Evolutionary conservation across 2,113 vertebrate genomes (phyloP).

Genomic region (Hypomesus transpacificus): DNA sequence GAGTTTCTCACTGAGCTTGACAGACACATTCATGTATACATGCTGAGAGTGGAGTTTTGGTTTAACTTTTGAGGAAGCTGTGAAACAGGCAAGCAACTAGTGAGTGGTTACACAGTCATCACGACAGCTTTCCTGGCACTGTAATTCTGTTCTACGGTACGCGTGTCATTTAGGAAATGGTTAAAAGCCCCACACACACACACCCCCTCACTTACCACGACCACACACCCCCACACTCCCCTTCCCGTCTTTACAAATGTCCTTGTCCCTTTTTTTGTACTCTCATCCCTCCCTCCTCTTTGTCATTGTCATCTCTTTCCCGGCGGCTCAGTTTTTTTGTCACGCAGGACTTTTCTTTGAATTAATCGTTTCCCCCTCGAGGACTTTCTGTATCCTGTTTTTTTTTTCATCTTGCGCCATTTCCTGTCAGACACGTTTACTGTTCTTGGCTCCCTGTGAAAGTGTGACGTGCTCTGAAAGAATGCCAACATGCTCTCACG

Average conservation of each 20-base stretch:
- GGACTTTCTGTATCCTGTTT: slow-evolving; percentile 32
- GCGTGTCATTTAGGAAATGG: slow-evolving; percentile 31
- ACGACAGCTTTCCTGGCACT: slow-evolving; percentile 43
- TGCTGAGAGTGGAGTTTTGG: slow-evolving; percentile 33
- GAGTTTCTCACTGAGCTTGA: too few relatives aligned
- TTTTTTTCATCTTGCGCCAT: slow-evolving; percentile 52
- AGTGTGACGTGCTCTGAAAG: slow-evolving; percentile 31
- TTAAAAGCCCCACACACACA: background rate
- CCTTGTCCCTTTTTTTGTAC: background rate
- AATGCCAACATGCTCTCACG: slow-evolving; percentile 1
- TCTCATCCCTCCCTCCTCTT: background rate
- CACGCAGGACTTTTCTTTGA: slow-evolving; percentile 60
- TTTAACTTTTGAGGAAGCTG: slow-evolving; percentile 53
- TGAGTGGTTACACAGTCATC: slow-evolving; percentile 28
- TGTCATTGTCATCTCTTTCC: slow-evolving; percentile 5
- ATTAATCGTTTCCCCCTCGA: slow-evolving; percentile 50
- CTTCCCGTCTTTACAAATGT: background rate
- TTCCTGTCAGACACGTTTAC: slow-evolving; percentile 60
- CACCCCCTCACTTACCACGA: background rate
- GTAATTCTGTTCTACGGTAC: background rate
- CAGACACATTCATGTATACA: too few relatives aligned
- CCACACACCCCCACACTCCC: background rate
- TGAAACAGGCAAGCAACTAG: slow-evolving; percentile 20
- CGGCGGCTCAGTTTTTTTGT: slow-evolving; percentile 24
- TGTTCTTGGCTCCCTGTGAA: slow-evolving; percentile 28